Conservation (phyloP, 2,888 invertebrate genomes). For the Pycnomerus fuliginosus region DNA sequence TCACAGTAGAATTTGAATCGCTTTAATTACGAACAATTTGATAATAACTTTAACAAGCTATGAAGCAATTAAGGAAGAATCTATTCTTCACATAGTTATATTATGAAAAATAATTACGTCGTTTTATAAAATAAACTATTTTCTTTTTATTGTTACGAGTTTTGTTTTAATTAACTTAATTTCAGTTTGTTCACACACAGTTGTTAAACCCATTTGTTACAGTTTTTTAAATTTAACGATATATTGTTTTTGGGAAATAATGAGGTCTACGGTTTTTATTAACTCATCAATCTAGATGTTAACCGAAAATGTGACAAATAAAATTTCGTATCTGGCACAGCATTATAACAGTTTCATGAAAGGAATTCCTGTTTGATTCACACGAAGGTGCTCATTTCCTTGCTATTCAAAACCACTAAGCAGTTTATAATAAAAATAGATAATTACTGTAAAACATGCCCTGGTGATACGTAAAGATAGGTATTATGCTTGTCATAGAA, state of each 20-base stretch:
- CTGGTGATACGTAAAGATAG: no score
- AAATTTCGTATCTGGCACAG: no score
- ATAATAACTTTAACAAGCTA: conserved; percentile 33
- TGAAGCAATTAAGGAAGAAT: conserved; percentile 29
- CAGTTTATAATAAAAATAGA: no score
- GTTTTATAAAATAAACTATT: conserved; percentile 19
- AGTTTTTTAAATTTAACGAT: conserved; percentile 39
- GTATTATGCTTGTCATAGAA: no score
- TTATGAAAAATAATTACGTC: conserved; percentile 23
- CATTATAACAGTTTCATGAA: no score
- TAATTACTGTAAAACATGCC: no score
- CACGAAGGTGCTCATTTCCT: no score
- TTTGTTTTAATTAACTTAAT: conserved; percentile 32
- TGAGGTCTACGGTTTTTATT: conserved; percentile 2
- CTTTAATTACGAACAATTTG: conserved; percentile 35
- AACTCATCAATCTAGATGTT: conserved; percentile 3
- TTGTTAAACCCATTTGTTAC: conserved; percentile 38
- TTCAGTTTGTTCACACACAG: conserved; percentile 32
- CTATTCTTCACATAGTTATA: conserved; percentile 31
- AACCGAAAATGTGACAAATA: no score
- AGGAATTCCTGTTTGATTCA: no score
- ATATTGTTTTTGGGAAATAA: conserved; percentile 32
- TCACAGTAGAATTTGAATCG: conserved; percentile 33
- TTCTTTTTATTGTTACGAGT: conserved; percentile 23
- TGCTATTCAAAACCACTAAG: no score